These are phyloP conservation scores for Oxyteleia sp. DNA, from an alignment of 2,888 invertebrate genomes.

Conservation along the genomic window DNA sequence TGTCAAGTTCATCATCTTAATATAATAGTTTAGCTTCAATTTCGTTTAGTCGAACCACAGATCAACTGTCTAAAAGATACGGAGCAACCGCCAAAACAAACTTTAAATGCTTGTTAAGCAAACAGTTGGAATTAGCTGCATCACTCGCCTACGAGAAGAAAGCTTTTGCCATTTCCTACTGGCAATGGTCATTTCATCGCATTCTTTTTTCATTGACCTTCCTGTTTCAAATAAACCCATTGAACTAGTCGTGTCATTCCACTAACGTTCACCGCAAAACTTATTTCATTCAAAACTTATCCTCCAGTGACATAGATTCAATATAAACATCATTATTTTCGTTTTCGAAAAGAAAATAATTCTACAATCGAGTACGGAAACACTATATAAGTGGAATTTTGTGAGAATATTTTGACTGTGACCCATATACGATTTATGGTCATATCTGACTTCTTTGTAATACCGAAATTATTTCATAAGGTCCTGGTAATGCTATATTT, in stretches of 20 bases:
- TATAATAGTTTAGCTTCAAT: conserved; percentile 76
- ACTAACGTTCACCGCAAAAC: conserved; percentile 13
- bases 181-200: conserved; percentile 79
- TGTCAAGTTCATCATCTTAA: conserved; percentile 73
- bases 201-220: conserved; percentile 68
- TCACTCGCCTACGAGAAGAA: conserved; percentile 80
- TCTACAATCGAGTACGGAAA: no score
- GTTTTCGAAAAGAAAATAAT: no score
- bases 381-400: no score
- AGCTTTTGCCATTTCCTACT: conserved; percentile 81
- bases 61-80: conserved; percentile 88
- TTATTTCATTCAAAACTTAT: not conserved
- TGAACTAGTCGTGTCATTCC: conserved; percentile 34
- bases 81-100: conserved; percentile 87
- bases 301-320: not conserved
- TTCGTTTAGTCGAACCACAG: conserved; percentile 87
- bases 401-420: no score
- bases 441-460: no score
- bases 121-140: conserved; percentile 87
- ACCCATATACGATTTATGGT: no score
- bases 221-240: conserved; percentile 43
- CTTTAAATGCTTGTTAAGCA: conserved; percentile 87
- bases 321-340: no score
- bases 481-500: no score
- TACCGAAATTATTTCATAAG: no score